A percentile compares a stretch with the other conserved stretches of the same genome.
phyloP scores from a whole-genome alignment of 2,888 invertebrate genomes.

The Sphecodes monilicornis region DNA sequence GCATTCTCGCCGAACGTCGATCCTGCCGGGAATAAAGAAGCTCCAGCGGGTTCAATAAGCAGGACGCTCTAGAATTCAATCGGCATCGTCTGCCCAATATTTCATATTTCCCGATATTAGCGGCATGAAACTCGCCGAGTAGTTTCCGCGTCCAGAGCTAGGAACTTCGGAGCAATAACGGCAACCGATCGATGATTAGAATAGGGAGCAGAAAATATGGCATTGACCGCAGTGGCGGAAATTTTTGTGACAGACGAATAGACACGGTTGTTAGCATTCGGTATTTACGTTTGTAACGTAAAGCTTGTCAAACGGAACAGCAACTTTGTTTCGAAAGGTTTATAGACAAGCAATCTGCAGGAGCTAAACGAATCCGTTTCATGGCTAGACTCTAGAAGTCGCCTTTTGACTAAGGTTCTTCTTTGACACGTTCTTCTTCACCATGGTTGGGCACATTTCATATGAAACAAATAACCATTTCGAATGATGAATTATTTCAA shows the following conservation, averaged over 20 bases:
- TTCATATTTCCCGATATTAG: constrained; percentile 60
- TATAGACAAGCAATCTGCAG: background rate
- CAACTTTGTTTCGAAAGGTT: background rate
- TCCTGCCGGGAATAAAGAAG: constrained; percentile 52
- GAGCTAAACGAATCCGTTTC: too few relatives aligned
- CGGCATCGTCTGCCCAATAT: constrained; percentile 56
- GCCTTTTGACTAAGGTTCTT: too few relatives aligned
- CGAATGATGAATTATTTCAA: too few relatives aligned
- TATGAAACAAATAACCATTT: too few relatives aligned
- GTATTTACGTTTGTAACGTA: background rate
- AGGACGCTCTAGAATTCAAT: constrained; percentile 53
- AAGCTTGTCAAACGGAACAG: background rate
- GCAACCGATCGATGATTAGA: constrained; percentile 39
- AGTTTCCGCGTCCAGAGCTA: constrained; percentile 23
- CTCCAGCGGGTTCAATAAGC: constrained; percentile 47
- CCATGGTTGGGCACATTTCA: too few relatives aligned
- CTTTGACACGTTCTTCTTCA: too few relatives aligned
- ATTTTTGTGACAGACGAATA: too few relatives aligned
- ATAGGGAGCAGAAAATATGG: background rate
- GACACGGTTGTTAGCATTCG: background rate
- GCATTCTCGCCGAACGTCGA: constrained; percentile 44
- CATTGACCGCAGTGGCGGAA: background rate
- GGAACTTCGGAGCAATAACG: constrained; percentile 30
- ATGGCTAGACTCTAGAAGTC: too few relatives aligned
- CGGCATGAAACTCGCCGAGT: constrained; percentile 35